Evolutionary conservation across 1,140 invertebrate species (phyloP), one percentile per base, ranked within the genome.

Genomic region (Lepidurus packardi): DNA sequence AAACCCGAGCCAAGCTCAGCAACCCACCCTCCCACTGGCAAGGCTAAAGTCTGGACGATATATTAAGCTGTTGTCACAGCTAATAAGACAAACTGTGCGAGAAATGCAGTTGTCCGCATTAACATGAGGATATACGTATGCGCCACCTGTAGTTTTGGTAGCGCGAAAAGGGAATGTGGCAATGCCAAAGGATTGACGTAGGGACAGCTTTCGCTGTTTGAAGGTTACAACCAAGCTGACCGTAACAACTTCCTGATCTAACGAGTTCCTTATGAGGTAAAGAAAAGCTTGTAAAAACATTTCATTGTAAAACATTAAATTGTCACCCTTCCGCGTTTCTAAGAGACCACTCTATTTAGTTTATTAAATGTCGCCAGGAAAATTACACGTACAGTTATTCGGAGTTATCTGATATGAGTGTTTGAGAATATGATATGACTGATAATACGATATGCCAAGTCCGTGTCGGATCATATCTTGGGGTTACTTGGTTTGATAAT

Each of bases 161-260:
- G 9, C 9, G 53, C 53, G 53, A 65, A 65, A 16, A 2, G 53
- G 8, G n/a, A 65, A 65, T 65, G 53, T 65, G 53, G 53, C 53
- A 65, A 21, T 21, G 53, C 53, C 7, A 65, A 7, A n/a, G 16
- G 13, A 13, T 21, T 16, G 21, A 7, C 8, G 13, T 13, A 65
- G 53, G 16, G 7, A 21, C 6, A 65, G 53, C 53, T 4, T 13
- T 13, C 53, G 53, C 53, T 7, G 21, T 7, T 13, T 65, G 53
- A 65, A 65, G 53, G 9, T 65, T 65, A 21, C 53, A 21, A 21
- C 1, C 8, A 21, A n/a, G 53, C 53, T 65, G 53, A 16, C 53
- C 53, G 53, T 16, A n/a, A 65, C 21, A 65, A 21, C 53, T 65
- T 65, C 53, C 53, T 65, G 53, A 21, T 65, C 53, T n/a, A 65